phyloP scores from a whole-genome alignment of 2,113 vertebrate genomes.

The Cinclus mexicanus region DNA sequence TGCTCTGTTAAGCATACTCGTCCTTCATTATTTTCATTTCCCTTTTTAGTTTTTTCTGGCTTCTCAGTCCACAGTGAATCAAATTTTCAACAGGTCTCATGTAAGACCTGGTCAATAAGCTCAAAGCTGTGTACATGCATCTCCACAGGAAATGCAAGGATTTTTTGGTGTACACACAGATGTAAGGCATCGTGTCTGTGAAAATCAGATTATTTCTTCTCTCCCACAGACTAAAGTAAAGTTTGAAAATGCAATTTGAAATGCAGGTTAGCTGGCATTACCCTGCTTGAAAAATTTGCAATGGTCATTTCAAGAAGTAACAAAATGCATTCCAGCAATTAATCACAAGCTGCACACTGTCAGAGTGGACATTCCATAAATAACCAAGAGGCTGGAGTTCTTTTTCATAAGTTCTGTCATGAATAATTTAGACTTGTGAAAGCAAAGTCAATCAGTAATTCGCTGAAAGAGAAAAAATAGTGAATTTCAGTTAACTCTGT shows the following conservation, averaged over 20 bases:
- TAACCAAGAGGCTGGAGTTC: background rate
- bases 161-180: background rate
- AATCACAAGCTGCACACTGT: background rate
- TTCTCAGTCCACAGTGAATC: background rate
- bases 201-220: background rate
- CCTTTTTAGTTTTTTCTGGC: background rate
- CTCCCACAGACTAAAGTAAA: background rate
- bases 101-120: background rate
- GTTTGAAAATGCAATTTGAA: background rate
- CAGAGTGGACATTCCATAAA: background rate
- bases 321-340: background rate
- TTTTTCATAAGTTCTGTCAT: background rate
- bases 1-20: background rate
- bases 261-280: background rate
- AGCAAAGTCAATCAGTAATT: constrained; percentile 7
- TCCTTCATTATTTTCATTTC: background rate
- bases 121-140: background rate
- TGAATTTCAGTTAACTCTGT: constrained; percentile 14
- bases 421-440: constrained; percentile 40
- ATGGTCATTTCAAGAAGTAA: background rate
- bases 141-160: background rate
- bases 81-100: background rate
- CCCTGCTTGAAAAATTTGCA: background rate
- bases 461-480: background rate
- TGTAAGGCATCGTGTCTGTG: rapidly evolving